Base-by-base conservation (phyloP, 2,797 vertebrate species). In the Schizothorax lantsangensis region DNA sequence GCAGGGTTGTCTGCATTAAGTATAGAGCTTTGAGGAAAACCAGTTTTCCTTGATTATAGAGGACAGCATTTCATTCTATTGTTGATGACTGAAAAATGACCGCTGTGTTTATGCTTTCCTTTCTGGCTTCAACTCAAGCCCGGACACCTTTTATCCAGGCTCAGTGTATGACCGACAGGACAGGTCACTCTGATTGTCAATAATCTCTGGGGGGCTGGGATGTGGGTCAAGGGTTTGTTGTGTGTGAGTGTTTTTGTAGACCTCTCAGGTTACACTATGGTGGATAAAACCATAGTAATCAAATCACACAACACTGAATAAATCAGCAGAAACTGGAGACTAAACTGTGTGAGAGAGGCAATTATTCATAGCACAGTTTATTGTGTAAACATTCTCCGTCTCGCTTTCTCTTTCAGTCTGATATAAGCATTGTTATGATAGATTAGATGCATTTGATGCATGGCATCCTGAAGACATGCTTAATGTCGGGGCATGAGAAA, bases 261-360 rank as follows among this genome's bases (percentile, higher is more conserved):
- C 36, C 64, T 84, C 85, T 88, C 79, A 71, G 40, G 69, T 87
- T 85, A 71, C 75, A 15, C 59, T 19, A 21, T 8, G 64, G 78
- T 5, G 47, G 52, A 85, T 77, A 62, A 85, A 88, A 85, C 49
- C 72, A 47, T 33, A 77, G 79, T 83, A 84, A 88, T 85, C 72
- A 21, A 79, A 69, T 88, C 80, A 75, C 52, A 59, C 62, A 9
- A 21, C 64, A 79, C 47, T 85, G 38, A 75, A 81, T 87, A 87
- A 87, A 88, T 88, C 69, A 88, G 81, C 54, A 59, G 74, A 74
- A 72, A 84, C 26, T 6, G 8, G 62, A 86, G 8, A 85, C 84
- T 40, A 21, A 69, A 43, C 36, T 43, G 26, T 79, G n/a, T 72
- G 75, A 54, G 62, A 52, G 64, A 40, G 77, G 84, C 64, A 59